Evolutionary conservation across 2,113 vertebrate species (phyloP).

Genomic region (Macrotus californicus): DNA sequence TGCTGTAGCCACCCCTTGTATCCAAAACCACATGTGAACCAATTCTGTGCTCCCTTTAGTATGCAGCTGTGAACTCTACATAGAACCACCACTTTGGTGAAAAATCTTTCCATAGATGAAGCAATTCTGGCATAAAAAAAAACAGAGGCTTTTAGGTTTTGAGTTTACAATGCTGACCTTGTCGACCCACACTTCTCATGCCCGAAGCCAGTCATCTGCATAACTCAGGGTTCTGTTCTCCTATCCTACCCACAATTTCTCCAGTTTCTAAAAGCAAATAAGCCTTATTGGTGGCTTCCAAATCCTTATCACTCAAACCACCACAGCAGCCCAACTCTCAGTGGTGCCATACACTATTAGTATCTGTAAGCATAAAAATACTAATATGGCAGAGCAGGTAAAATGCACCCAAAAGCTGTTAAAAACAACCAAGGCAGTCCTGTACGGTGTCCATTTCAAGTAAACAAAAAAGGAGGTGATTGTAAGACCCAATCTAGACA

Average conservation of each 20-base stretch:
- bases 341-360: neutral
- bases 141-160: neutral
- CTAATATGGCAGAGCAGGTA: neutral
- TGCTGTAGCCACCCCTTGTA: neutral
- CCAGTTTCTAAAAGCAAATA: neutral
- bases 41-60: neutral
- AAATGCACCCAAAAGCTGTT: neutral
- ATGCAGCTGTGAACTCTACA: neutral
- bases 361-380: neutral
- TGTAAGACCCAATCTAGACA: neutral
- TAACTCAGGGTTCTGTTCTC: neutral
- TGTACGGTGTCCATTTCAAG: neutral
- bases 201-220: neutral
- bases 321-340: neutral
- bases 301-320: neutral
- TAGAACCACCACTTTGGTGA: neutral
- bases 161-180: neutral
- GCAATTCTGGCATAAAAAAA: neutral
- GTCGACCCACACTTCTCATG: neutral
- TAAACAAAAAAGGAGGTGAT: neutral
- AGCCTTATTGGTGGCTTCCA: neutral
- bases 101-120: neutral
- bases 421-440: neutral
- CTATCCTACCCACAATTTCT: neutral
- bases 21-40: neutral